A percentile compares a stretch with the other conserved stretches of the same genome.
Conservation (phyloP, 2,113 vertebrate genomes). For the Gobiocypris rarus region DNA sequence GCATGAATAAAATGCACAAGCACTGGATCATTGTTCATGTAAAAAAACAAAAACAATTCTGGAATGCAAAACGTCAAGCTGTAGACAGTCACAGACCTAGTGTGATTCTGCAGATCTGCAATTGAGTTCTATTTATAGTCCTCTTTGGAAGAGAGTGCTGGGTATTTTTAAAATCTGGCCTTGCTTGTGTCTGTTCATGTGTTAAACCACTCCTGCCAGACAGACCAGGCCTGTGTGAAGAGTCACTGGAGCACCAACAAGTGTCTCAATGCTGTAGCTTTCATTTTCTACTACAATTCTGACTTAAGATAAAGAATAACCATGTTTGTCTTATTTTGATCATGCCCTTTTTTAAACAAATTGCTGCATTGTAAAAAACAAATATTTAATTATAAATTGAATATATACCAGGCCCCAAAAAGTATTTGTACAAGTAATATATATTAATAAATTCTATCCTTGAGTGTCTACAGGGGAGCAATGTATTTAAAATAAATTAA, state of each 20-base stretch:
- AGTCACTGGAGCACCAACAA: neutral
- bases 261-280: neutral
- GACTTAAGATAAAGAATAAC: neutral
- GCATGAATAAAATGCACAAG: neutral
- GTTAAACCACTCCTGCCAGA: neutral
- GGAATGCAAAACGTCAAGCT: neutral
- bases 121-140: constrained; percentile 44
- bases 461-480: too few species aligned
- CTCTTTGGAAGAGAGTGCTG: neutral
- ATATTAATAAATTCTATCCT: too few species aligned
- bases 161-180: constrained; percentile 46
- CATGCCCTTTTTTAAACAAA: neutral
- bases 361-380: neutral
- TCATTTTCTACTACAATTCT: neutral
- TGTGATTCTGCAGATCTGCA: neutral
- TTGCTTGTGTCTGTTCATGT: constrained; percentile 18
- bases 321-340: neutral
- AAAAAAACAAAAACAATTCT: too few species aligned
- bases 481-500: too few species aligned
- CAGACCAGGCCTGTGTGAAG: neutral
- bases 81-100: neutral
- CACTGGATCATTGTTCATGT: neutral
- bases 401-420: neutral
- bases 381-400: neutral
- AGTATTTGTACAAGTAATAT: too few species aligned